Conservation (phyloP, 1,140 invertebrate genomes). For the Adoxophyes honmai region DNA sequence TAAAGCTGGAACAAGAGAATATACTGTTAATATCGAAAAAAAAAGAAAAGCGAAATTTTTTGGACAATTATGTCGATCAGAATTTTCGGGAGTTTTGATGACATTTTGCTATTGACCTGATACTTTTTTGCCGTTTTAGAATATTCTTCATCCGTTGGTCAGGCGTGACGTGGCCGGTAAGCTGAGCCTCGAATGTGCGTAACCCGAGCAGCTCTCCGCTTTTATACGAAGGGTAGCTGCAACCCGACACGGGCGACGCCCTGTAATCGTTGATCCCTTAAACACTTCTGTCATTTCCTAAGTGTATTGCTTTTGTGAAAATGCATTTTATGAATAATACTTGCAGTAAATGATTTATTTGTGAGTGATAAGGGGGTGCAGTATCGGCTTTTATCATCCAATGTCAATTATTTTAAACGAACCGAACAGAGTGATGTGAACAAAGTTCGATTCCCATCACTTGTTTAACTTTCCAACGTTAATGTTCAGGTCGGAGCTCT, state of each 20-base stretch:
- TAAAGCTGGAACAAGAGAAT: slow-evolving; percentile 36
- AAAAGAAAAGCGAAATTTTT: too few relatives aligned
- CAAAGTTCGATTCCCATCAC: slow-evolving; percentile 7
- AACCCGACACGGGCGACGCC: slow-evolving; percentile 59
- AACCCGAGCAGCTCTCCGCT: slow-evolving; percentile 52
- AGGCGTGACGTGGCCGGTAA: slow-evolving; percentile 24
- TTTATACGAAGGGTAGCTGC: slow-evolving; percentile 69
- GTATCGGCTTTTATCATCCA: neutral
- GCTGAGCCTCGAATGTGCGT: slow-evolving; percentile 46
- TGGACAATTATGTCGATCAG: too few relatives aligned
- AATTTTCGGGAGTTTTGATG: too few relatives aligned
- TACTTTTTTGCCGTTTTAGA: neutral
- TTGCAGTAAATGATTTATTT: neutral
- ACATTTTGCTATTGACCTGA: too few relatives aligned
- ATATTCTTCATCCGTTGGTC: neutral
- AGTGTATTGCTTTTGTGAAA: slow-evolving; percentile 46
- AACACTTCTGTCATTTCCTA: slow-evolving; percentile 64
- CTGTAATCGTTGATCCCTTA: slow-evolving; percentile 36
- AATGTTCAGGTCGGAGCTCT: neutral
- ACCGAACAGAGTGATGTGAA: neutral
- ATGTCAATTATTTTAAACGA: neutral
- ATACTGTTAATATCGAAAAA: too few relatives aligned
- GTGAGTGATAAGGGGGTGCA: neutral
- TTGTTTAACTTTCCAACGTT: neutral
- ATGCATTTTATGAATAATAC: slow-evolving; percentile 30